phyloP scores from a whole-genome alignment of 2,888 invertebrate species.

The Aphidius colemani region DNA sequence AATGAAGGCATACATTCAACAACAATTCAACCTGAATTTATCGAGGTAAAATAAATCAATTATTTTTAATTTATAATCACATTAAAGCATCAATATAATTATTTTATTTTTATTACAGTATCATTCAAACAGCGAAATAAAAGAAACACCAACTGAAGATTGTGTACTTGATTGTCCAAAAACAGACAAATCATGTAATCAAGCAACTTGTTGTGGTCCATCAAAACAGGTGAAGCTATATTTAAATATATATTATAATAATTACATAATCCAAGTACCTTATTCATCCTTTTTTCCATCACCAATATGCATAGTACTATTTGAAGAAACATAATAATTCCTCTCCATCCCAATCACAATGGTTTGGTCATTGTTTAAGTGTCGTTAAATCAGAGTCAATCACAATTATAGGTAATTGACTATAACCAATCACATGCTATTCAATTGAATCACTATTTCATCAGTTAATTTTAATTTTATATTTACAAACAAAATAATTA shows the following conservation, averaged over 20 bases:
- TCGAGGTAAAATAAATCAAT: constrained; percentile 68
- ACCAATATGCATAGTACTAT: constrained; percentile 40
- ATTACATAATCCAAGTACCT: neutral
- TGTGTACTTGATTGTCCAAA: constrained; percentile 89
- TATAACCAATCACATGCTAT: neutral
- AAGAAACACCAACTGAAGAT: constrained; percentile 64
- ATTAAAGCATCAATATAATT: neutral
- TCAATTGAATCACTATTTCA: neutral
- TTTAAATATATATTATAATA: constrained; percentile 1
- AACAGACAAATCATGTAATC: constrained; percentile 79
- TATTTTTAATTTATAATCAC: neutral
- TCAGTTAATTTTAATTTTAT: neutral
- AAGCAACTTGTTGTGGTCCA: constrained; percentile 87
- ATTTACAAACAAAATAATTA: neutral
- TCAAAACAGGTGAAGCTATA: constrained; percentile 69
- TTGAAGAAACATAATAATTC: constrained; percentile 39
- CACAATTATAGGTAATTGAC: constrained; percentile 43
- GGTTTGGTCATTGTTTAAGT: constrained; percentile 49
- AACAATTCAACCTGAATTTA: constrained; percentile 97
- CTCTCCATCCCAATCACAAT: constrained; percentile 40
- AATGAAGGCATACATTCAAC: constrained; percentile 98
- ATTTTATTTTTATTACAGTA: constrained; percentile 49
- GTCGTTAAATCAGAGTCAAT: constrained; percentile 49
- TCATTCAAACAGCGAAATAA: constrained; percentile 59
- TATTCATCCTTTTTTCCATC: constrained; percentile 23